These are phyloP conservation scores for Hirtodrosophila trivittata DNA, from an alignment of 2,888 invertebrate species.

Conservation along the genomic window DNA sequence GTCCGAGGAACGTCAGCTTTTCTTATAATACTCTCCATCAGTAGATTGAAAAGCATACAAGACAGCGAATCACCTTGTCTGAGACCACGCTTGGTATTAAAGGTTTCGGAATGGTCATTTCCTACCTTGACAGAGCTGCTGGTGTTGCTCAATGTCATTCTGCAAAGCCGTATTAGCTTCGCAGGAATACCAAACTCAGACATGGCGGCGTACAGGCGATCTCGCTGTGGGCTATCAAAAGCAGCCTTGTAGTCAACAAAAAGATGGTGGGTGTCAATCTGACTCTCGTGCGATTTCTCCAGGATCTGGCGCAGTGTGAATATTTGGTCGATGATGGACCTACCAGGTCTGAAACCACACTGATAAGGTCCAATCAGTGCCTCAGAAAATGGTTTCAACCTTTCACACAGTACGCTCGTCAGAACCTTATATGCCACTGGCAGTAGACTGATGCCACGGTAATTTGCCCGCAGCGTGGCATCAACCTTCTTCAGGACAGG, in stretches of 20 bases:
- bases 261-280: slow-evolving; percentile 11
- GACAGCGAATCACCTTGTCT: too few species aligned
- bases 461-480: slow-evolving; percentile 1
- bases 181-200: slow-evolving; percentile 27
- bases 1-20: too few species aligned
- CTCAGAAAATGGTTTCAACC: slow-evolving; percentile 12
- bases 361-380: slow-evolving; percentile 15
- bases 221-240: slow-evolving; percentile 26
- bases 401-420: slow-evolving; percentile 15
- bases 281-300: neutral
- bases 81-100: too few species aligned
- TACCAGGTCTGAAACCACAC: slow-evolving; percentile 1
- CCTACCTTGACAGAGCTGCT: too few species aligned
- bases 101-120: too few species aligned
- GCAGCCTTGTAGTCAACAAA: slow-evolving; percentile 40
- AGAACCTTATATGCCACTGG: neutral
- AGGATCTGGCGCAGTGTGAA: slow-evolving; percentile 6
- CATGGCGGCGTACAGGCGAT: slow-evolving; percentile 25
- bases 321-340: slow-evolving; percentile 3
- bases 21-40: too few species aligned
- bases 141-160: too few species aligned
- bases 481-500: slow-evolving; percentile 7
- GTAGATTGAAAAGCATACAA: too few species aligned
- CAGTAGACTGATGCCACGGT: neutral
- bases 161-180: too few species aligned